phyloP scores from a whole-genome alignment of 2,113 vertebrate species.

The Onychostruthus taczanowskii region DNA sequence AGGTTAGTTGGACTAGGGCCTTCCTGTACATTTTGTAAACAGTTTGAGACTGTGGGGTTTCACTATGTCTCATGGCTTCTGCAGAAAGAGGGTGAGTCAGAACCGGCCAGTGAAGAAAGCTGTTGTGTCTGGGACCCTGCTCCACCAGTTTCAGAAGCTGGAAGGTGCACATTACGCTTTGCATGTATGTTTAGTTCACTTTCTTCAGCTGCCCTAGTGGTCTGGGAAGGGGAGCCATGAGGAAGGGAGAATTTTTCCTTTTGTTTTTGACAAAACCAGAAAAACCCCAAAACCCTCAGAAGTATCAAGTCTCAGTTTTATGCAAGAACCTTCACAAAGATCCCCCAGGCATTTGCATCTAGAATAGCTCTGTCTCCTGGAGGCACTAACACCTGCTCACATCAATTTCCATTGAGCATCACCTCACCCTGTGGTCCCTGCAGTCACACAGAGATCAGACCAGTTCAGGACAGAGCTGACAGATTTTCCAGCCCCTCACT shows the following conservation, averaged over 20 bases:
- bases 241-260: background rate
- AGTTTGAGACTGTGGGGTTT: background rate
- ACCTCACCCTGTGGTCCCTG: background rate
- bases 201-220: background rate
- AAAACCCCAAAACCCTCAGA: background rate
- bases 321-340: background rate
- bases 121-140: background rate
- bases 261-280: background rate
- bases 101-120: slow-evolving; percentile 10
- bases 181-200: background rate
- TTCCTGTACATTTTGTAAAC: slow-evolving; percentile 32
- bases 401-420: background rate
- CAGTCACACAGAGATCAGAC: background rate
- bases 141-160: background rate
- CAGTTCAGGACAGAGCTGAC: background rate
- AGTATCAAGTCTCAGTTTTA: background rate
- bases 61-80: slow-evolving; percentile 44
- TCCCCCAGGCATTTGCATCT: background rate
- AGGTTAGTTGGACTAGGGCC: background rate
- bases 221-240: background rate
- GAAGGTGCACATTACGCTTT: background rate
- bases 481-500: background rate
- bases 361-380: background rate
- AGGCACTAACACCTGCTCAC: background rate
- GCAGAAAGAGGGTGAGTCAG: slow-evolving; percentile 33